Evolutionary conservation across 2,797 vertebrate species (phyloP).

Genomic region (Macrochelys suwanniensis): DNA sequence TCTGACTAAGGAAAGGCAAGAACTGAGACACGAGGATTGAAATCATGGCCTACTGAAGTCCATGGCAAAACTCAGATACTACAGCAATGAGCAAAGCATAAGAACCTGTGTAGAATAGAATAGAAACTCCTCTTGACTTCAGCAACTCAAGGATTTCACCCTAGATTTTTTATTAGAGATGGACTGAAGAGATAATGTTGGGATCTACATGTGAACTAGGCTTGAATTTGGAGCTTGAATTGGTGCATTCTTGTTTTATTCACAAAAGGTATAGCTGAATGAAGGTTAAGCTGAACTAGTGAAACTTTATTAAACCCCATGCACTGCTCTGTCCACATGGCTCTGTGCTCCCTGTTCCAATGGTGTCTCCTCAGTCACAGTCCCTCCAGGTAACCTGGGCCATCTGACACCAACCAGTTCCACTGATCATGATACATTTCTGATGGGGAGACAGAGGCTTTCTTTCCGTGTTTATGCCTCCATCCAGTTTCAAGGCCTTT

Average conservation of each 20-base stretch:
- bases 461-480: no score
- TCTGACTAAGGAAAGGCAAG: background rate
- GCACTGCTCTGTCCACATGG: background rate
- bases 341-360: background rate
- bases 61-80: background rate
- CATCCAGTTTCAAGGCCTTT: no score
- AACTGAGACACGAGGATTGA: background rate
- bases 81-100: background rate
- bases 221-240: background rate
- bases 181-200: rapidly evolving
- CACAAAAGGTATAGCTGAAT: background rate
- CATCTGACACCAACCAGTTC: background rate
- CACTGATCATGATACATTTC: background rate
- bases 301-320: background rate
- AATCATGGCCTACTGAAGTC: background rate
- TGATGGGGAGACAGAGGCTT: no score
- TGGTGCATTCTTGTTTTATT: background rate
- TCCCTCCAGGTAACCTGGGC: background rate
- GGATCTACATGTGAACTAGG: background rate
- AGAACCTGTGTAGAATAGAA: background rate
- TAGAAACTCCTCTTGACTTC: background rate
- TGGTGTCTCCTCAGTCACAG: background rate
- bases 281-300: background rate
- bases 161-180: background rate
- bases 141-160: background rate